phyloP scores from a whole-genome alignment of 2,888 invertebrate genomes.

The Campoplex nolae region DNA sequence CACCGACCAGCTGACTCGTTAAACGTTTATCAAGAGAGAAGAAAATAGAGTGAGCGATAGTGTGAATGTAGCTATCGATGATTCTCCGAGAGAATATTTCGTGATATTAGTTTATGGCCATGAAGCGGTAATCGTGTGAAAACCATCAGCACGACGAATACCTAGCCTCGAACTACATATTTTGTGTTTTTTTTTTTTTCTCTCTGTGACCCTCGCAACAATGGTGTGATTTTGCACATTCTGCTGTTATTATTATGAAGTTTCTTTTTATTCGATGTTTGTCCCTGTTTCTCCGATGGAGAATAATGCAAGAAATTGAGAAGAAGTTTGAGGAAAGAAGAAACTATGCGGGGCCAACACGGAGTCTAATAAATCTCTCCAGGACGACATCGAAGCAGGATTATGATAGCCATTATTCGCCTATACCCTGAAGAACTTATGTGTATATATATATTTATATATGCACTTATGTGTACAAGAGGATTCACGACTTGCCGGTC shows the following conservation, averaged over 20 bases:
- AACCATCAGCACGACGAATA: not conserved
- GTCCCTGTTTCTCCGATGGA: conserved; percentile 22
- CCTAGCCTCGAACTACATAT: not conserved
- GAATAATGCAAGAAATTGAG: conserved; percentile 4
- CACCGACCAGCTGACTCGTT: conserved; percentile 38
- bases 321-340: conserved; percentile 39
- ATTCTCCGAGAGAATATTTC: conserved; percentile 22
- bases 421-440: conserved; percentile 32
- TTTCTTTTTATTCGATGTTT: conserved; percentile 19
- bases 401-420: conserved; percentile 70
- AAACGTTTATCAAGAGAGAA: conserved; percentile 21
- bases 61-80: conserved; percentile 28
- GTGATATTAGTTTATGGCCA: not conserved
- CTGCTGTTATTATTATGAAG: not conserved
- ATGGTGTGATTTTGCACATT: conserved; percentile 4
- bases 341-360: conserved; percentile 58
- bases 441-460: conserved; percentile 8
- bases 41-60: not conserved
- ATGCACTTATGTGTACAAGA: not conserved
- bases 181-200: conserved; percentile 12
- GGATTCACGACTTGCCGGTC: conserved; percentile 35
- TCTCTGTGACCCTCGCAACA: conserved; percentile 1
- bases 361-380: conserved; percentile 69
- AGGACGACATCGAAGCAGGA: conserved; percentile 65
- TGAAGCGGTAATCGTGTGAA: conserved; percentile 13